Conservation (phyloP, 2,888 invertebrate species). For the Anaspis maculata region DNA sequence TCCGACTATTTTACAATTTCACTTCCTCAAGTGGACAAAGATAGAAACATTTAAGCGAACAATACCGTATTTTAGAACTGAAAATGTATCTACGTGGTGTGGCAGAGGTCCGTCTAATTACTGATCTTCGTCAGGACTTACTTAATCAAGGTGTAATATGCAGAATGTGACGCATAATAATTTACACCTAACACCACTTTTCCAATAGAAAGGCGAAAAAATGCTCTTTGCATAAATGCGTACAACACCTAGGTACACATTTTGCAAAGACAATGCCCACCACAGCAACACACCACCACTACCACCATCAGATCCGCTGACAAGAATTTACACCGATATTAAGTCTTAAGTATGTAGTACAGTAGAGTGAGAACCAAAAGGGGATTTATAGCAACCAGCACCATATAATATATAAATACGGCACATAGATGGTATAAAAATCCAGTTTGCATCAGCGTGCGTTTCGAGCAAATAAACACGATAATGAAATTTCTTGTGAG, state of each 20-base stretch:
- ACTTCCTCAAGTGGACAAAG: no score
- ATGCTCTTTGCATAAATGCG: slow-evolving; percentile 10
- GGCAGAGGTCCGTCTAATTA: not conserved
- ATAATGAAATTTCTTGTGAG: slow-evolving; percentile 11
- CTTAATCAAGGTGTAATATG: no score
- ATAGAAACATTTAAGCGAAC: no score
- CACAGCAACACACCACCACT: slow-evolving; percentile 4
- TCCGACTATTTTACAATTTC: no score
- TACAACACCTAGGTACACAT: no score
- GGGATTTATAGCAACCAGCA: slow-evolving; percentile 1
- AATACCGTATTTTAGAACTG: no score
- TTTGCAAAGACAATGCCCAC: slow-evolving; percentile 2
- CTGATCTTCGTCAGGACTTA: not conserved
- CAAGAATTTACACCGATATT: not conserved
- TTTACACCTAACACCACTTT: no score
- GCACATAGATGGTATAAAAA: slow-evolving; percentile 8
- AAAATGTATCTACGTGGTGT: no score
- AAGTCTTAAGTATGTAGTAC: slow-evolving; percentile 3
- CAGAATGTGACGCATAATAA: not conserved
- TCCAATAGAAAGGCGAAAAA: slow-evolving; percentile 10
- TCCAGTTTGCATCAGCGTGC: slow-evolving; percentile 7
- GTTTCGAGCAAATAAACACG: slow-evolving; percentile 1
- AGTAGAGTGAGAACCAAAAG: slow-evolving; percentile 6
- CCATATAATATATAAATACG: slow-evolving; percentile 10
- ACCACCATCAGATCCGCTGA: slow-evolving; percentile 3